phyloP scores from a whole-genome alignment of 2,888 invertebrate genomes.

The Morpho deidamia region DNA sequence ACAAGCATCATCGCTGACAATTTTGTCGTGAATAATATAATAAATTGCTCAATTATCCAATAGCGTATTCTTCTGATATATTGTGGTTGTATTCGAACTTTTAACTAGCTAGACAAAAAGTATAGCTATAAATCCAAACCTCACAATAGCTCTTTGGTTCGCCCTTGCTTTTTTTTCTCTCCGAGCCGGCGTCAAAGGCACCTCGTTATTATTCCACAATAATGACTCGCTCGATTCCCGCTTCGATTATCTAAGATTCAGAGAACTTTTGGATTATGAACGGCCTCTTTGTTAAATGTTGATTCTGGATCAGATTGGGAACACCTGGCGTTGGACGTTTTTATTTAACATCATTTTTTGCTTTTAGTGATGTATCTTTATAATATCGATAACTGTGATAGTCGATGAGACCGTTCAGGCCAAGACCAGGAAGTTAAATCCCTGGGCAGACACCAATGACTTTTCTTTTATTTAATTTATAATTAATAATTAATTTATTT shows the following conservation, averaged over 20 bases:
- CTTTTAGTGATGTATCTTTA: constrained; percentile 5
- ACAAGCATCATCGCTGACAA: too few species aligned
- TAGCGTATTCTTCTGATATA: too few species aligned
- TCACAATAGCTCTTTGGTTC: not conserved
- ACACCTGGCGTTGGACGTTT: constrained; percentile 21
- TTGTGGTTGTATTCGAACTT: not conserved
- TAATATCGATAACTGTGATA: too few species aligned
- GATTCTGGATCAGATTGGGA: constrained; percentile 19
- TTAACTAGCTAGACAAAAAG: constrained; percentile 5
- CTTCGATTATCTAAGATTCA: constrained; percentile 17
- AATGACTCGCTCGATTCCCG: constrained; percentile 15
- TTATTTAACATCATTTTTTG: constrained; percentile 8
- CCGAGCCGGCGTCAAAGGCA: constrained; percentile 17
- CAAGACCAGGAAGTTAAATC: too few species aligned
- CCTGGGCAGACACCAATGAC: too few species aligned
- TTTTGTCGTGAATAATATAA: too few species aligned
- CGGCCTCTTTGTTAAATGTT: constrained; percentile 15
- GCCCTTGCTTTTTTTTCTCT: not conserved
- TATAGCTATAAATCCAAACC: constrained; percentile 4
- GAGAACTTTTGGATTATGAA: constrained; percentile 16
- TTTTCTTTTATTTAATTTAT: too few species aligned
- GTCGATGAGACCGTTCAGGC: too few species aligned
- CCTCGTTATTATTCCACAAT: constrained; percentile 20
- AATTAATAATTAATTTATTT: too few species aligned
- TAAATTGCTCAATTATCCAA: too few species aligned